phyloP scores from a whole-genome alignment of 2,888 invertebrate genomes.

The Thecocarcelia acutangulata region DNA sequence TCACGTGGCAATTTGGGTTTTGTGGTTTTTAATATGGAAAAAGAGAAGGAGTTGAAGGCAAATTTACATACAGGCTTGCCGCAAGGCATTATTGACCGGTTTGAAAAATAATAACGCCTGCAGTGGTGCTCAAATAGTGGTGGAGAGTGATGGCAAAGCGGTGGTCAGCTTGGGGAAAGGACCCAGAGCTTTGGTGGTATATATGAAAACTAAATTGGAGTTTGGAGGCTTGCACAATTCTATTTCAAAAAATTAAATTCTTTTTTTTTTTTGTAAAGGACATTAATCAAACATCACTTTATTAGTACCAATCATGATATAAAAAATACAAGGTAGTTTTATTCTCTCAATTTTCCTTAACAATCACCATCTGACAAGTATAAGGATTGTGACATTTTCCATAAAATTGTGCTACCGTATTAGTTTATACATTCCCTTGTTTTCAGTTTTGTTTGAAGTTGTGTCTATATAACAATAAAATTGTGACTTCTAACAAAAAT shows the following conservation, averaged over 20 bases:
- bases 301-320: no score
- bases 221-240: neutral
- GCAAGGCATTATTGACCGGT: slow-evolving; percentile 87
- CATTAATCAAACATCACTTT: no score
- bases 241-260: neutral
- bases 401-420: no score
- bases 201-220: slow-evolving; percentile 78
- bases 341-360: no score
- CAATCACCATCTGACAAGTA: no score
- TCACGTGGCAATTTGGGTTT: slow-evolving; percentile 88
- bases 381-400: no score
- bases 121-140: slow-evolving; percentile 58
- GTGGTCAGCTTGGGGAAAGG: slow-evolving; percentile 61
- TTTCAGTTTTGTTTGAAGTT: no score
- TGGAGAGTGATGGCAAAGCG: slow-evolving; percentile 70
- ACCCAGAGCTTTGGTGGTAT: slow-evolving; percentile 87
- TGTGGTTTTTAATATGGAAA: slow-evolving; percentile 87
- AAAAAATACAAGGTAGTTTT: no score
- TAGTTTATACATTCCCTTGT: no score
- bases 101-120: slow-evolving; percentile 75
- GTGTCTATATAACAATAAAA: no score
- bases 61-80: slow-evolving; percentile 85
- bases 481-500: no score
- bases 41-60: slow-evolving; percentile 82
- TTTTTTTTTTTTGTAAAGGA: no score